phyloP scores from a whole-genome alignment of 2,113 vertebrate species.

The Pitta sordida region DNA sequence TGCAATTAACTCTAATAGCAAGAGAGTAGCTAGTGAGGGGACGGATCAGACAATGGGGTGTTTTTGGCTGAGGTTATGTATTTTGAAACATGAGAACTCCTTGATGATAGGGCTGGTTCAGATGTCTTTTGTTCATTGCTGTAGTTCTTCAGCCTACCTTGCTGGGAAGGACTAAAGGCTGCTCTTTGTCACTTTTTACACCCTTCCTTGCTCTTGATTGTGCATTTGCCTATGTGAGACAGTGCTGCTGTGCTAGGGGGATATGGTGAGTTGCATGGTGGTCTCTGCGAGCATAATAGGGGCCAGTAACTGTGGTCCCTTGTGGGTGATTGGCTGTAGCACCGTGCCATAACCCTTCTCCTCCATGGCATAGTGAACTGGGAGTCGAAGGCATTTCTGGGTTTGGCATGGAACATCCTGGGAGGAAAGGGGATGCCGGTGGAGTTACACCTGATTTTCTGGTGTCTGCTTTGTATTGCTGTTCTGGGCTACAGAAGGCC shows the following conservation, averaged over 20 bases:
- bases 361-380: neutral
- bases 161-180: neutral
- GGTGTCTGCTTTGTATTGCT: neutral
- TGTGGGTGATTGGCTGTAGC: neutral
- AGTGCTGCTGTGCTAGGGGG: rapidly evolving
- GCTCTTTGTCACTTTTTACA: neutral
- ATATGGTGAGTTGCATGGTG: neutral
- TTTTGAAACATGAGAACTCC: neutral
- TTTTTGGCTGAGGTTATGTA: neutral
- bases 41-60: neutral
- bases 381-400: neutral
- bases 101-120: neutral
- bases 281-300: neutral
- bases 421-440: neutral
- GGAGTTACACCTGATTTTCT: neutral
- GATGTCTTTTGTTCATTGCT: neutral
- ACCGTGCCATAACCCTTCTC: rapidly evolving
- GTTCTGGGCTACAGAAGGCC: neutral
- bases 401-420: neutral
- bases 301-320: neutral
- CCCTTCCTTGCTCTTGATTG: neutral
- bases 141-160: neutral
- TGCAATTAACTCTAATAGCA: neutral
- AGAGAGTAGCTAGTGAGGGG: neutral
- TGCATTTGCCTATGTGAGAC: neutral